Evolutionary conservation across 2,888 invertebrate species (phyloP).

Genomic region (Melieria picta): DNA sequence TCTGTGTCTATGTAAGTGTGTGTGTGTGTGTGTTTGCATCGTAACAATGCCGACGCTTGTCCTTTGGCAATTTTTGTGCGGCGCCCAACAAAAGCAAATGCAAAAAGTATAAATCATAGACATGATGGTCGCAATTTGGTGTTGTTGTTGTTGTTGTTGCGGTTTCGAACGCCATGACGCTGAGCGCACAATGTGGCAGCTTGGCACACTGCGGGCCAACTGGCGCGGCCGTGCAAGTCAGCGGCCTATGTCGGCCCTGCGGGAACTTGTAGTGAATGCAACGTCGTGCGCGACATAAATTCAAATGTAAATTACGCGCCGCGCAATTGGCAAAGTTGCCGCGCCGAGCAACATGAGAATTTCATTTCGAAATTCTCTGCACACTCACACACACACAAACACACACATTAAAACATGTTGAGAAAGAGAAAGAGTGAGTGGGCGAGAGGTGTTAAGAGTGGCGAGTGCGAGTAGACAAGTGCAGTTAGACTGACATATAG

Average conservation of each 20-base stretch:
- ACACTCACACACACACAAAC: neutral
- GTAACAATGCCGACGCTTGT: slow-evolving; percentile 12
- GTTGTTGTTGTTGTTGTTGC: no score
- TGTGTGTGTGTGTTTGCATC: slow-evolving; percentile 18
- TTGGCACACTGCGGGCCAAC: neutral
- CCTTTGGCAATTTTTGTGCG: slow-evolving; percentile 12
- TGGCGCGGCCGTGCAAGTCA: neutral
- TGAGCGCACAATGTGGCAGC: neutral
- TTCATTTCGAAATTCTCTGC: neutral
- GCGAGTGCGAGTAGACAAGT: no score
- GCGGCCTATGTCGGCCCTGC: slow-evolving; percentile 7
- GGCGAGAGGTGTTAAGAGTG: no score
- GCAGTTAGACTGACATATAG: neutral
- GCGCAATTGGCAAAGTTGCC: no score
- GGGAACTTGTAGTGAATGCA: no score
- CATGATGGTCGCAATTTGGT: neutral
- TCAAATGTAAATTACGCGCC: no score
- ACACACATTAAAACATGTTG: neutral
- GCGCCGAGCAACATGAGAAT: no score
- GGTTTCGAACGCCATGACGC: no score
- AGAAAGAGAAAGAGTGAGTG: no score
- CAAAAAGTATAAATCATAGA: slow-evolving; percentile 22
- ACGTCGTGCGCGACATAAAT: no score
- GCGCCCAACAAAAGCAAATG: slow-evolving; percentile 1
- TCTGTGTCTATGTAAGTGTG: neutral